Evolutionary conservation across 2,797 vertebrate species (phyloP).

Genomic region (Aldrovandia affinis): DNA sequence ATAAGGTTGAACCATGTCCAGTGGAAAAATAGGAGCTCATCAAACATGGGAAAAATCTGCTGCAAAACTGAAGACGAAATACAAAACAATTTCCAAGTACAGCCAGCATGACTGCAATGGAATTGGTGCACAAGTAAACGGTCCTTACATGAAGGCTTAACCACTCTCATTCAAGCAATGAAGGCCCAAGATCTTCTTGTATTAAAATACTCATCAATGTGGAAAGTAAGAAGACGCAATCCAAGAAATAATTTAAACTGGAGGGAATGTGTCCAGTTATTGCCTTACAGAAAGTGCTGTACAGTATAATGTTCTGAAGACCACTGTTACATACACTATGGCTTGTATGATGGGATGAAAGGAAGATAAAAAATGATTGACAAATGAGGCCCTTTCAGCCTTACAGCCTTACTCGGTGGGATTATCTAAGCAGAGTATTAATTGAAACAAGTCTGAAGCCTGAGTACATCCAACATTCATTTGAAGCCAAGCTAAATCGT

Average conservation of each 20-base stretch:
- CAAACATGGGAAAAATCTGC: neutral
- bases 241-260: neutral
- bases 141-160: neutral
- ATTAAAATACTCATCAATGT: neutral
- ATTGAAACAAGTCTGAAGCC: neutral
- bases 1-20: neutral
- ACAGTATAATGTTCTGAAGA: neutral
- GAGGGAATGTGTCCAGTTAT: neutral
- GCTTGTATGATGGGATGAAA: neutral
- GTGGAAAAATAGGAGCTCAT: neutral
- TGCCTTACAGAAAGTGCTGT: neutral
- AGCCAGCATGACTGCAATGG: neutral
- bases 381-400: neutral
- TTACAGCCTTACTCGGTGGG: too few relatives aligned
- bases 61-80: neutral
- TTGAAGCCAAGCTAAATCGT: too few relatives aligned
- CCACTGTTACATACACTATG: neutral
- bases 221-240: neutral
- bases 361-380: neutral
- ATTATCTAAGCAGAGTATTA: neutral
- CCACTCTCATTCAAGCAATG: neutral
- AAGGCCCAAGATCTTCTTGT: neutral
- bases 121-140: neutral
- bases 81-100: neutral
- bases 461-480: neutral